Percentiles rank a stretch among this genome's conserved stretches.
Conservation (phyloP, 2,888 invertebrate genomes). For the Drosophila nr. perissopoda region DNA sequence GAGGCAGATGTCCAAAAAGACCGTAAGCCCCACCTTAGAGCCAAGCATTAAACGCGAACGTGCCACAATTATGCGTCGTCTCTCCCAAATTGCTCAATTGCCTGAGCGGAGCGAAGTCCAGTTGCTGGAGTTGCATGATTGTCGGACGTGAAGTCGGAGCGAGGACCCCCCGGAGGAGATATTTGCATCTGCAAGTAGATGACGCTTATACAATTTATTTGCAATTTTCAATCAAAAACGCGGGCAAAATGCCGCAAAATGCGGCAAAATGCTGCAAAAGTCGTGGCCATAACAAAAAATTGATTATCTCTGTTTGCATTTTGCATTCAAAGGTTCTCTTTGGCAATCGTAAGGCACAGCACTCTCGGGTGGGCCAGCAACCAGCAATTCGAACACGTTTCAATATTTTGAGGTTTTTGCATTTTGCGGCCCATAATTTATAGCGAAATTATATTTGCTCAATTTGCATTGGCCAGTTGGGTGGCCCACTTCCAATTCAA, state of each 20-base stretch:
- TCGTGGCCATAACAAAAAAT: conserved; percentile 71
- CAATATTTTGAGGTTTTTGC: conserved; percentile 77
- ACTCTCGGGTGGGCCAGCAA: conserved; percentile 39
- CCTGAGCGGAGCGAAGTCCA: conserved; percentile 6
- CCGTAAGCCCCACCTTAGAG: conserved; percentile 67
- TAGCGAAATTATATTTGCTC: conserved; percentile 73
- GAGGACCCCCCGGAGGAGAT: conserved; percentile 60
- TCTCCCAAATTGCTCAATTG: conserved; percentile 76
- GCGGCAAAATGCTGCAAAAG: conserved; percentile 57
- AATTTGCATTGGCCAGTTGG: conserved; percentile 59
- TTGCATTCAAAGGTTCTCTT: conserved; percentile 31
- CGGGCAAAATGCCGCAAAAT: conserved; percentile 62
- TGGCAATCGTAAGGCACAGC: conserved; percentile 3
- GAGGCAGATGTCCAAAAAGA: conserved; percentile 37
- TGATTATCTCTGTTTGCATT: conserved; percentile 61
- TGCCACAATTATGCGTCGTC: conserved; percentile 75
- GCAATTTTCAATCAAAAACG: conserved; percentile 77
- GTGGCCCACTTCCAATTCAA: conserved; percentile 56
- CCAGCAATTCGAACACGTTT: conserved; percentile 76
- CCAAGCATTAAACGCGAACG: conserved; percentile 70
- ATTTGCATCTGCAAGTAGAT: conserved; percentile 70
- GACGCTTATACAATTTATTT: conserved; percentile 79
- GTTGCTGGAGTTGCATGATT: conserved; percentile 1
- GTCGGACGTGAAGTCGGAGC: conserved; percentile 7
- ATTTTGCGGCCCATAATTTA: conserved; percentile 68